Evolutionary conservation across 2,888 invertebrate genomes (phyloP).

Genomic region (Tiphia femorata): DNA sequence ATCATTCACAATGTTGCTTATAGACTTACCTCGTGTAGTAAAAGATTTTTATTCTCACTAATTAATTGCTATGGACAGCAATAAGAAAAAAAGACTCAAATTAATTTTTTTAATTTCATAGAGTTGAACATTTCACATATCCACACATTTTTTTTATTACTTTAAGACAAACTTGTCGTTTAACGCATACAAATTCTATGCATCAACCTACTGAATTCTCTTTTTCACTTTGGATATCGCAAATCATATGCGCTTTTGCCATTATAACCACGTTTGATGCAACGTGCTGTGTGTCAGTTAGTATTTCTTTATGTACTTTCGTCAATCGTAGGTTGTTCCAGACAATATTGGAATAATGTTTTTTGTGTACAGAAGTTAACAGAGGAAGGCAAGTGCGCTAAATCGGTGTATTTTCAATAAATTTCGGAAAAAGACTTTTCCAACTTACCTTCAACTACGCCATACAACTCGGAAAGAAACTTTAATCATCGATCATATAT

Average conservation of each 20-base stretch:
- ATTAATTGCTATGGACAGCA: not conserved
- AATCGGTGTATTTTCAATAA: constrained; percentile 17
- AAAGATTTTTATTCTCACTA: not conserved
- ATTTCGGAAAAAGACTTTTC: constrained; percentile 24
- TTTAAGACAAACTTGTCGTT: not conserved
- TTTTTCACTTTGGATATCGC: too few relatives aligned
- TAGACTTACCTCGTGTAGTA: constrained; percentile 10
- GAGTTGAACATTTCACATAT: not conserved
- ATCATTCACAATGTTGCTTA: not conserved
- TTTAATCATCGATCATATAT: constrained; percentile 3
- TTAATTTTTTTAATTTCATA: not conserved
- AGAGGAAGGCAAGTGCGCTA: not conserved
- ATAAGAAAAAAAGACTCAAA: not conserved
- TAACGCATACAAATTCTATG: not conserved
- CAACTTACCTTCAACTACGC: constrained; percentile 52
- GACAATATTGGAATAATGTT: not conserved
- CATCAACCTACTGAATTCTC: not conserved
- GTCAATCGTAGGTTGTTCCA: not conserved
- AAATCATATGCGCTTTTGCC: not conserved
- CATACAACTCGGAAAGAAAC: constrained; percentile 48
- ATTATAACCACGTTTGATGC: constrained; percentile 14
- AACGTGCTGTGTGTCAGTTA: constrained; percentile 37
- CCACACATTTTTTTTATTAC: not conserved
- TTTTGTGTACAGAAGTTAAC: not conserved
- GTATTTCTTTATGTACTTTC: not conserved